Percentiles rank a stretch among this genome's conserved stretches.
These are phyloP conservation scores for Pholis gunnellus DNA, from an alignment of 2,113 vertebrate genomes.

Conservation along the genomic window DNA sequence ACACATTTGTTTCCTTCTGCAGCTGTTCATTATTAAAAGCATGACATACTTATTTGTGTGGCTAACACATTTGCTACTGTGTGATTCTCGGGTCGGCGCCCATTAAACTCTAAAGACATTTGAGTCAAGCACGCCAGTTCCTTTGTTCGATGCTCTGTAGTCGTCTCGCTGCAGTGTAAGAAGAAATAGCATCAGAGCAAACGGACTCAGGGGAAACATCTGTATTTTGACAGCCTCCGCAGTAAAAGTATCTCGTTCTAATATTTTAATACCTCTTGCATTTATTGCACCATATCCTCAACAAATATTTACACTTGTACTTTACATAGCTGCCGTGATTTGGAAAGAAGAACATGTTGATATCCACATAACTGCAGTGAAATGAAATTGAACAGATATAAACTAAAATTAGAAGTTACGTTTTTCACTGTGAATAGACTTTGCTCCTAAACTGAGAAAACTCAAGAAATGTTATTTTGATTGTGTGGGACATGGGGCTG, in stretches of 20 bases:
- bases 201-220: not conserved
- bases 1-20: not conserved
- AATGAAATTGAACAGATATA: constrained; percentile 9
- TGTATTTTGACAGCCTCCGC: not conserved
- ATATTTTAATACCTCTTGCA: not conserved
- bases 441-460: not conserved
- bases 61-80: not conserved
- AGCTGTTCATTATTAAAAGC: not conserved
- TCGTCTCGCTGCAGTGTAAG: not conserved
- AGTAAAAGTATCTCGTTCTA: not conserved
- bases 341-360: not conserved
- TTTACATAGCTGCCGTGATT: not conserved
- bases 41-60: not conserved
- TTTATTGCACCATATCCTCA: not conserved
- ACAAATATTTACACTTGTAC: not conserved
- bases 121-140: not conserved
- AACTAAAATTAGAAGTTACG: not conserved
- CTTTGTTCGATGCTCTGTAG: not conserved
- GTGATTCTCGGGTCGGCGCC: not conserved
- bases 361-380: constrained; percentile 17
- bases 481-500: not conserved
- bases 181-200: not conserved
- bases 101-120: not conserved
- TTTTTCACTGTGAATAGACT: not conserved
- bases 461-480: constrained; percentile 1